These are phyloP conservation scores for Pontoporia blainvillei DNA, from an alignment of 2,113 vertebrate species.

Conservation along the genomic window DNA sequence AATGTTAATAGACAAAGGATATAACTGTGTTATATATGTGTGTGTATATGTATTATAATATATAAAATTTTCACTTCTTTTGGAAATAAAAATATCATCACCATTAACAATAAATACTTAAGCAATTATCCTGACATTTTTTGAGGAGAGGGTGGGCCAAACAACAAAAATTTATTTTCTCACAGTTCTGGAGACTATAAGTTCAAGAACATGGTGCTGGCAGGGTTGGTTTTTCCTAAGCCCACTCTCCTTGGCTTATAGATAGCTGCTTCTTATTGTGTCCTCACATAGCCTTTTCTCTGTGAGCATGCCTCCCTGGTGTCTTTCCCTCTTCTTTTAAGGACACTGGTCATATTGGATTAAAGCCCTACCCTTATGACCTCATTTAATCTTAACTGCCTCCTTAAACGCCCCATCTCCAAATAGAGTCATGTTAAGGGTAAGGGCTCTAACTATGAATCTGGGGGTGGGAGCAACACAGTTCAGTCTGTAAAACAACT, in stretches of 20 bases:
- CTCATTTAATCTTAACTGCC: background rate
- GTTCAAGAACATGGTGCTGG: background rate
- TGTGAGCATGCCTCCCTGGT: background rate
- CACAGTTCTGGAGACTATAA: background rate
- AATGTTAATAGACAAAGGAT: background rate
- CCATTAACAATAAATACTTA: background rate
- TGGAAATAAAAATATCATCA: background rate
- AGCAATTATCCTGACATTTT: background rate
- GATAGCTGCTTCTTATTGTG: background rate
- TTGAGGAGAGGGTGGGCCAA: background rate
- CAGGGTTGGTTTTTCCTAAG: background rate
- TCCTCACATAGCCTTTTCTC: background rate
- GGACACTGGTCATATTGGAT: background rate
- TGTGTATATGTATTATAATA: background rate
- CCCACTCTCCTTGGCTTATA: background rate
- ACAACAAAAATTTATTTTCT: background rate
- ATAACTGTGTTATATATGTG: background rate
- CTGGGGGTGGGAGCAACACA: fast-evolving
- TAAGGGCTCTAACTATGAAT: background rate
- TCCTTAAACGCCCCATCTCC: background rate
- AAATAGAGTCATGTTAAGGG: background rate
- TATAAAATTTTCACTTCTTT: background rate
- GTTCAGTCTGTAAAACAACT: background rate
- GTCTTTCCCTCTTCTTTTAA: background rate
- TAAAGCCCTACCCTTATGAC: background rate